Evolutionary conservation across 2,888 invertebrate species (phyloP), one percentile per base, ranked within the genome.

Genomic region (Leptinotarsa tumamoca): DNA sequence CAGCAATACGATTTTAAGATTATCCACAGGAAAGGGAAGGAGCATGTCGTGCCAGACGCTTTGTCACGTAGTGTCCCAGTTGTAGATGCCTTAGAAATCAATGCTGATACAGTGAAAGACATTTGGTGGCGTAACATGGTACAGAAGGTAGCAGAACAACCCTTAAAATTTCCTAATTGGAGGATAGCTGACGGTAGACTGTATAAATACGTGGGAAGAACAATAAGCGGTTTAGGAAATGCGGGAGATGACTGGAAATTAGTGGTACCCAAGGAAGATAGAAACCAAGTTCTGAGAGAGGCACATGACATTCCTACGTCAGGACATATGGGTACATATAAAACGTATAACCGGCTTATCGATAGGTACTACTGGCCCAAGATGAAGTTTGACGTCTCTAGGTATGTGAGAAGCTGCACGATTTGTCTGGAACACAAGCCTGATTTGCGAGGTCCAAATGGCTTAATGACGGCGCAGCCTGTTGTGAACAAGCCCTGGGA

Each of bases 1-100:
- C 79, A 78, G 54, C 72, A 66, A 14, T 79, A 72, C 49, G 4
- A 50, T 50, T 80, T 70, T 51, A 66, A 74, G 15, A 33, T 76
- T 3, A 52, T 76, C 21, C 76, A 78, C 67, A 58, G 79, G 23
- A 76, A 76, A 71, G 75, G 74, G 15, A 72, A 70, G 56, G 56
- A 75, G 2, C 69, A 79, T 58, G 51, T 74, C 5, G 79, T 79
- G 1, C 74, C 76, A 2, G 74, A 77, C 71, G 33, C 67, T 27
- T 49, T 78, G 13, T 70, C 72, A 43, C 33, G 66, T 51, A n/a
- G 10, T 15, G 21, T 71, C 23, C 56, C 74, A 43, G 15, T 70
- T 17, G 33, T 70, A 14, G 52, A 43, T n/a, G 23, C 27, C 1
- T n/a, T 56, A 27, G 21, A 21, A 21, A 21, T 21, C 1, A 21